A percentile compares a stretch with the other conserved stretches of the same genome.
Conservation (phyloP, 1,140 invertebrate genomes). For the Melitaea cinxia region DNA sequence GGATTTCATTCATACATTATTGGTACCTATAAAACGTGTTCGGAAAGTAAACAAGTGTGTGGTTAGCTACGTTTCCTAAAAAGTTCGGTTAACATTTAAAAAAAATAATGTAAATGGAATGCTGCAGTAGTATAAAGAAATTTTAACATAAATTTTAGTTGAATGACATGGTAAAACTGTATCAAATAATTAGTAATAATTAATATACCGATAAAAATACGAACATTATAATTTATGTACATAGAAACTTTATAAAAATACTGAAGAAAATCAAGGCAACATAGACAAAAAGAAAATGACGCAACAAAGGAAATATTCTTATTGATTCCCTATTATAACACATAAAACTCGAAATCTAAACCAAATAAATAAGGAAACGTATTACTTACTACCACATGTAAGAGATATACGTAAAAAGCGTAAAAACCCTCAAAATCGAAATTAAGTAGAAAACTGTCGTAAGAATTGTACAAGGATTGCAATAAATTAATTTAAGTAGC, state of each 20-base stretch:
- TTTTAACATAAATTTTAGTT: too few species aligned
- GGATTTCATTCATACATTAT: constrained; percentile 66
- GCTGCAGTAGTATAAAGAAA: too few species aligned
- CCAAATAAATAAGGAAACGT: constrained; percentile 25
- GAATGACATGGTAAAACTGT: too few species aligned
- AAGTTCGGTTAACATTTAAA: constrained; percentile 13
- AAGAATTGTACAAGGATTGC: constrained; percentile 22
- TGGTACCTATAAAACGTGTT: constrained; percentile 45
- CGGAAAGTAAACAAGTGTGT: constrained; percentile 59
- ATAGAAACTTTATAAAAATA: not conserved
- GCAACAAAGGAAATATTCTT: constrained; percentile 8
- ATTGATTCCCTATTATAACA: constrained; percentile 16
- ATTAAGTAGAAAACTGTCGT: constrained; percentile 20
- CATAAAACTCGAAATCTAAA: not conserved
- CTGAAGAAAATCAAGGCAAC: not conserved
- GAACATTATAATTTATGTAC: not conserved
- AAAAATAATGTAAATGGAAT: too few species aligned
- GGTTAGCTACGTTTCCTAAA: constrained; percentile 27
- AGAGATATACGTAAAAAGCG: not conserved
- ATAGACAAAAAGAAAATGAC: constrained; percentile 4
- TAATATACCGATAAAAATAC: not conserved
- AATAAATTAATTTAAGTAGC: constrained; percentile 40
- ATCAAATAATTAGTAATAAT: too few species aligned
- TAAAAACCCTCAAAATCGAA: constrained; percentile 10
- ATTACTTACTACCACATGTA: not conserved